Percentiles rank a stretch among this genome's conserved stretches.
Evolutionary conservation across 2,888 invertebrate species (phyloP).

Genomic region (Hydrotaea diabolus): DNA sequence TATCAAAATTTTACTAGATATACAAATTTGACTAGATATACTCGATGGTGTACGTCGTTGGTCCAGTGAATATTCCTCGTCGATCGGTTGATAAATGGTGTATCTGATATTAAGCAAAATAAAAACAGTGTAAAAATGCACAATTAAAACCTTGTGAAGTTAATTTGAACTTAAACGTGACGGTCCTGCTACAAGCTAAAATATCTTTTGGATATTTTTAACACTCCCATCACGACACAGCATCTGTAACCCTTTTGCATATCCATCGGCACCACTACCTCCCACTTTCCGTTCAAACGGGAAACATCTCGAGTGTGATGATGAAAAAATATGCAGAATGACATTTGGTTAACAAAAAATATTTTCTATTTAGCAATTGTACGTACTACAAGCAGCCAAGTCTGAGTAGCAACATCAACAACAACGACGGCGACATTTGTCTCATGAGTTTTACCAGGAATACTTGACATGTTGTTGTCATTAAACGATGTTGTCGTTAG

Average conservation of each 20-base stretch:
- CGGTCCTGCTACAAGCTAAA: no score
- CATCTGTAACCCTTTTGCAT: constrained; percentile 17
- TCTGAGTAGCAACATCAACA: constrained; percentile 45
- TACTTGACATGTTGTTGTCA: constrained; percentile 72
- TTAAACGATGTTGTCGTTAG: constrained; percentile 68
- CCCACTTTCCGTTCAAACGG: neutral
- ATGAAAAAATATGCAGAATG: constrained; percentile 37
- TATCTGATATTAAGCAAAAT: no score
- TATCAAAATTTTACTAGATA: no score
- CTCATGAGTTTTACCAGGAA: constrained; percentile 66
- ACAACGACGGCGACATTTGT: constrained; percentile 61
- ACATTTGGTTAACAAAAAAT: constrained; percentile 41
- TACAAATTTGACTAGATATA: no score
- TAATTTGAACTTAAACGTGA: no score
- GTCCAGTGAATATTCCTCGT: no score
- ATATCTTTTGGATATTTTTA: no score
- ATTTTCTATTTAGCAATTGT: constrained; percentile 43
- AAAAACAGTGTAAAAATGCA: no score
- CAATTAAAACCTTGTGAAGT: no score
- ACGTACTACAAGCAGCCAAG: constrained; percentile 41
- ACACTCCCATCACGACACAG: constrained; percentile 24
- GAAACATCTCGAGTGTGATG: constrained; percentile 22
- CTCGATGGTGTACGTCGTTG: no score
- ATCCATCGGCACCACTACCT: neutral
- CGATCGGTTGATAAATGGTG: no score